Evolutionary conservation across 2,797 vertebrate species (phyloP), one percentile per base, ranked within the genome.

Genomic region (Macroramphosus scolopax): DNA sequence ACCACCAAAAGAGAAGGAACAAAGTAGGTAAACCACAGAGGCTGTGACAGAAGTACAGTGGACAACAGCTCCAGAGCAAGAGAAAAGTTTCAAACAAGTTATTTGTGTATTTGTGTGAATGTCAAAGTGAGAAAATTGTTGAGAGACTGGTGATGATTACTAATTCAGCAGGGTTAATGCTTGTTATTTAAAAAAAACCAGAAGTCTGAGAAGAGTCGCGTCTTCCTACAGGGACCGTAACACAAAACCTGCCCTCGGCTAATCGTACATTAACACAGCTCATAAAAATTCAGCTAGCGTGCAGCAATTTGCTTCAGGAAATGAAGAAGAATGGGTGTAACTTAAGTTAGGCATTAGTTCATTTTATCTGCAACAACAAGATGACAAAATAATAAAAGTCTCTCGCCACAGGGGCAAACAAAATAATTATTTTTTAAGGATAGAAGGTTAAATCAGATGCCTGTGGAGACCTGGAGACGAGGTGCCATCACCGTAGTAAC

Each of bases 231-330:
- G 71, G 66, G 70, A 57, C 54, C 24, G 2, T 28, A 28, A 63
- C 50, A 75, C 51, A 65, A 72, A 83, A 75, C 56, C 53, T n/a
- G 63, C 76, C 71, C 37, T 30, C 17, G 53, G 72, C 65, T 60
- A 63, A 75, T 71, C 55, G 61, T 45, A 60, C 51, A 69, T 10
- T 37, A 74, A 50, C 36, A 46, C 3, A 11, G 20, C 50, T 60
- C 51, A 63, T 52, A 25, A 55, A 70, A 74, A 76, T 64, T 65
- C 13, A 41, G 14, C 56, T 68, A n/a, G n/a, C n/a, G 40, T 14
- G 29, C 45, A 42, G 76, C 55, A 70, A 41, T 62, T 72, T 59
- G 52, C 42, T 36, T 30, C 11, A 17, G 15, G 13, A 41, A 47
- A 55, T 36, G 1, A 13, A 24, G 30, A 40, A 17, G 8, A 2